These are phyloP conservation scores for Podilymbus podiceps DNA, from an alignment of 2,113 vertebrate species.

Conservation along the genomic window DNA sequence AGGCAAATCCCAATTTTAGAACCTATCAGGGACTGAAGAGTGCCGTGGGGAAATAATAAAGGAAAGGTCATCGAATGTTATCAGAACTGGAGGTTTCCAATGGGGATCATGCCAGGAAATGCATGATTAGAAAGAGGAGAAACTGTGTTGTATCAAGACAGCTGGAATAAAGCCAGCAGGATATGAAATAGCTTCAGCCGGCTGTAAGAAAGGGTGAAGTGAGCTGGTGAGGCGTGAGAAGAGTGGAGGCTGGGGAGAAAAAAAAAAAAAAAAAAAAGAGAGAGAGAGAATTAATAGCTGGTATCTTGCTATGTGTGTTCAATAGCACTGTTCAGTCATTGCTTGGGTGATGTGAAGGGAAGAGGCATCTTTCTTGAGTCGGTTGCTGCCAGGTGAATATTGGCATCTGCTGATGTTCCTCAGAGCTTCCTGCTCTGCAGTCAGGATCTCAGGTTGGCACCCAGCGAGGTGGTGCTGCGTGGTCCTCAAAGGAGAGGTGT, in stretches of 20 bases:
- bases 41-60: slow-evolving; percentile 1
- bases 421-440: neutral
- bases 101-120: slow-evolving; percentile 24
- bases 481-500: neutral
- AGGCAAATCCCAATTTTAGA: slow-evolving; percentile 58
- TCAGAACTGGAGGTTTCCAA: slow-evolving; percentile 32
- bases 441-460: neutral
- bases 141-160: slow-evolving; percentile 12
- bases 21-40: neutral
- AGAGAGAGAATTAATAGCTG: no score
- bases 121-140: neutral
- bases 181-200: neutral
- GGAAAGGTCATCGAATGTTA: slow-evolving; percentile 31
- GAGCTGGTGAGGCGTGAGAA: neutral
- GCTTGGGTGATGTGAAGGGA: neutral
- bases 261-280: neutral
- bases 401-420: rapidly evolving
- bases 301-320: neutral
- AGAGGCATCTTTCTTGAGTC: neutral
- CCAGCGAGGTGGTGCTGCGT: rapidly evolving
- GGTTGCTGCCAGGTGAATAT: neutral
- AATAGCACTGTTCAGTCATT: neutral
- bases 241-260: neutral
- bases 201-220: neutral
- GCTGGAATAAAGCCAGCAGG: neutral